Conservation (phyloP, 2,888 invertebrate genomes). For the Agriotes lineatus region DNA sequence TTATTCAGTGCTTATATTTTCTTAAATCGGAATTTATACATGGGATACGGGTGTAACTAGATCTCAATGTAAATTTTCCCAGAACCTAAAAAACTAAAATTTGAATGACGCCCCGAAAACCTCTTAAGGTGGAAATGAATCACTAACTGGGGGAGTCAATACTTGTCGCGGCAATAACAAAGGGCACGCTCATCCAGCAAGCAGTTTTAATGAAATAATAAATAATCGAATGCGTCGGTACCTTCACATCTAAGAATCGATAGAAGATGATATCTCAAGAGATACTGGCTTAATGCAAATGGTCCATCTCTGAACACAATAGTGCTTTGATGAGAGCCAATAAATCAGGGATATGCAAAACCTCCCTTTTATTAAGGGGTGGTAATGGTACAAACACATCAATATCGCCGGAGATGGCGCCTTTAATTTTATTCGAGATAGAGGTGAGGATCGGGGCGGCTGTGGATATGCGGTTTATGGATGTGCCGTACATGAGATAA, state of each 20-base stretch:
- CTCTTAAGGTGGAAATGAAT: no score
- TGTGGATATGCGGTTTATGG: no score
- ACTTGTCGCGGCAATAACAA: background rate
- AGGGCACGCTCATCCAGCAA: constrained; percentile 1
- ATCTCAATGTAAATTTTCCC: no score
- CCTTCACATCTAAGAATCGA: constrained; percentile 46
- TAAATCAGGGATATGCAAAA: constrained; percentile 70
- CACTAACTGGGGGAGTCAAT: no score
- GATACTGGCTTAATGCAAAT: constrained; percentile 63
- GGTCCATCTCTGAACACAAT: constrained; percentile 65
- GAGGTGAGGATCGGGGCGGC: constrained; percentile 44
- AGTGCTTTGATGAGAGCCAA: constrained; percentile 70
- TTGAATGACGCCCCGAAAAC: no score
- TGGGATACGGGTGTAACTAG: no score
- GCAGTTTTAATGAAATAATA: constrained; percentile 43
- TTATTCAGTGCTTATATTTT: no score
- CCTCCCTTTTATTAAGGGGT: constrained; percentile 63
- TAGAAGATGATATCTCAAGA: constrained; percentile 50
- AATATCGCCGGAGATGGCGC: constrained; percentile 46
- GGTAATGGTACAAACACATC: constrained; percentile 57
- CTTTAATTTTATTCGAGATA: constrained; percentile 49
- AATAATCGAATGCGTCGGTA: constrained; percentile 44
- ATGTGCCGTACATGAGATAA: no score
- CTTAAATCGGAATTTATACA: no score
- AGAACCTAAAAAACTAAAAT: no score